phyloP scores from a whole-genome alignment of 1,140 invertebrate genomes.

The Dolichoris vasculosae region DNA sequence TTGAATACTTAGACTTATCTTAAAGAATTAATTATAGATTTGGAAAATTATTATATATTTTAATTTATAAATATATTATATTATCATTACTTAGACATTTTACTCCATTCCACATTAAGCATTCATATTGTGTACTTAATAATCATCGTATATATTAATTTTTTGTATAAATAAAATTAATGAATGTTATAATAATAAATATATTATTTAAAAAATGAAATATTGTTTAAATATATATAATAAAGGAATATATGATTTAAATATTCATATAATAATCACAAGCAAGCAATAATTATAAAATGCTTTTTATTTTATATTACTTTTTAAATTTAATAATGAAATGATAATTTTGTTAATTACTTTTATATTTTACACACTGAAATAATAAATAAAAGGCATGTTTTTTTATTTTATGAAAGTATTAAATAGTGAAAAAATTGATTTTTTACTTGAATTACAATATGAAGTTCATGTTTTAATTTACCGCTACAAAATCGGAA shows the following conservation, averaged over 20 bases:
- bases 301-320: no score
- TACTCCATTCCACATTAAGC: slow-evolving; percentile 18
- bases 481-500: background rate
- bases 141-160: background rate
- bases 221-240: background rate
- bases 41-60: background rate
- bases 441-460: background rate
- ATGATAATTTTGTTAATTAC: background rate
- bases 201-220: background rate
- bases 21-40: background rate
- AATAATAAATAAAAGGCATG: background rate
- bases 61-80: slow-evolving; percentile 1
- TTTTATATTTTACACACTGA: no score
- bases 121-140: background rate
- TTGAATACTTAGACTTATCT: background rate
- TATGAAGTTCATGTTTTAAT: background rate
- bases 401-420: no score
- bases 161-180: background rate
- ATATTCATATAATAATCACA: no score
- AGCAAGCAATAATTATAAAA: no score
- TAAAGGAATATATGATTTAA: background rate
- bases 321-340: no score
- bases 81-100: no score
- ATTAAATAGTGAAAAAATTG: no score
- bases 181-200: slow-evolving; percentile 1